Base-by-base conservation (phyloP, 2,113 vertebrate species). In the Corythornis madagascariensis region DNA sequence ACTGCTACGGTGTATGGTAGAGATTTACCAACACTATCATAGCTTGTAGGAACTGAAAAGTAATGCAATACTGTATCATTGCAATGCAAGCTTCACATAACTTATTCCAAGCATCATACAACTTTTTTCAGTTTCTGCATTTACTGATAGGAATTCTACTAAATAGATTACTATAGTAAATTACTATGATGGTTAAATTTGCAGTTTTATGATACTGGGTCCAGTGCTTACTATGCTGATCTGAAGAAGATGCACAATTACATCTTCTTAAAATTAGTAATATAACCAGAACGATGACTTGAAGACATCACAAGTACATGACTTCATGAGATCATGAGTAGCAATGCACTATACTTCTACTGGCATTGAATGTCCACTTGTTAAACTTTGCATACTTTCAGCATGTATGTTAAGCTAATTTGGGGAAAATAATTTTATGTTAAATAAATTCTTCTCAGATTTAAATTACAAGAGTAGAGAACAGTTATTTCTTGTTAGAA, bases 1-100 rank as follows among this genome's bases (percentile, higher is more conserved):
- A 57, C 35, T 86, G 66, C 52, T 92, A 86, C 31, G 47, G 55
- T 89, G 94, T 93, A 81, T 25, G 50, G 24, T 24, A 83, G 59
- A 94, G 48, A 70, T 65, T 88, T 86, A 86, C 65, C 88, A 33
- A 89, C 20, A 60, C 28, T 47, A 75, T 57, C 88, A 47, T 24
- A 82, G 33, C 83, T 92, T 71, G 40, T 63, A 95, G 93, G 87
- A 88, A 71, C 61, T 57, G 94, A 85, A 95, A 82, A 53, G 42
- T 14, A 94, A 85, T 83, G 26, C 26, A 47, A 24, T 86, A 42
- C 10, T 85, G 31, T 90, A 90, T n/a, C 79, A 31, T 24, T 89
- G 60, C 38, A 78, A 18, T 88, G 42, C 55, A 95, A 91, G 94
- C 59, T 93, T 92, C 83, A 91, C 75, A 93, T 66, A 95, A 71